Evolutionary conservation across 2,113 vertebrate species (phyloP).

Genomic region (Danionella cerebrum): DNA sequence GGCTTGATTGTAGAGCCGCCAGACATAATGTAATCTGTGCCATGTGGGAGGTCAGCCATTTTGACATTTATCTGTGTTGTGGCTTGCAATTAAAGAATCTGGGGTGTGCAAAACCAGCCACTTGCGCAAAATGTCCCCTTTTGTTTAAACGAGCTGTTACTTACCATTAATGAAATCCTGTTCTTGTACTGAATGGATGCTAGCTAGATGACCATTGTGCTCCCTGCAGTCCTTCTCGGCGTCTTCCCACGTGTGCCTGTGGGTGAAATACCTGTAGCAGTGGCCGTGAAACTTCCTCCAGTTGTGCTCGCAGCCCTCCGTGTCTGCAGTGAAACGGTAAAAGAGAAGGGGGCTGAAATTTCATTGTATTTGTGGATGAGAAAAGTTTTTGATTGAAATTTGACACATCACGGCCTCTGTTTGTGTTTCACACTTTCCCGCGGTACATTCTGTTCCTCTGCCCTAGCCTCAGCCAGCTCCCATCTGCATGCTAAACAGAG

Average conservation of each 20-base stretch:
- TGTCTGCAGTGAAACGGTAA: slow-evolving; percentile 64
- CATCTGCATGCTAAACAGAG: slow-evolving; percentile 54
- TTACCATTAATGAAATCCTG: slow-evolving; percentile 85
- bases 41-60: neutral
- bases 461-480: neutral
- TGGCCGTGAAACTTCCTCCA: slow-evolving; percentile 97
- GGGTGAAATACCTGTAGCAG: slow-evolving; percentile 87
- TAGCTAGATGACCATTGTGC: slow-evolving; percentile 82
- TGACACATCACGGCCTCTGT: too few relatives aligned
- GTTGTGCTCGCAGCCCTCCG: slow-evolving; percentile 85
- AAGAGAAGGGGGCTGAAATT: neutral
- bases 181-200: slow-evolving; percentile 77
- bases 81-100: neutral
- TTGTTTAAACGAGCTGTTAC: neutral
- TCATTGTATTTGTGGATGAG: too few relatives aligned
- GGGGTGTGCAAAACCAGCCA: neutral
- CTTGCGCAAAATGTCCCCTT: neutral
- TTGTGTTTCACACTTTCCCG: slow-evolving; percentile 29
- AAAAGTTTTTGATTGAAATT: too few relatives aligned
- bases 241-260: slow-evolving; percentile 90
- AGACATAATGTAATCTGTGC: neutral
- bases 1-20: neutral
- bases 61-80: neutral
- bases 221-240: slow-evolving; percentile 89
- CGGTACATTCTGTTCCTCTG: neutral